Evolutionary conservation across 2,113 vertebrate species (phyloP).

Genomic region (Colossoma macropomum): DNA sequence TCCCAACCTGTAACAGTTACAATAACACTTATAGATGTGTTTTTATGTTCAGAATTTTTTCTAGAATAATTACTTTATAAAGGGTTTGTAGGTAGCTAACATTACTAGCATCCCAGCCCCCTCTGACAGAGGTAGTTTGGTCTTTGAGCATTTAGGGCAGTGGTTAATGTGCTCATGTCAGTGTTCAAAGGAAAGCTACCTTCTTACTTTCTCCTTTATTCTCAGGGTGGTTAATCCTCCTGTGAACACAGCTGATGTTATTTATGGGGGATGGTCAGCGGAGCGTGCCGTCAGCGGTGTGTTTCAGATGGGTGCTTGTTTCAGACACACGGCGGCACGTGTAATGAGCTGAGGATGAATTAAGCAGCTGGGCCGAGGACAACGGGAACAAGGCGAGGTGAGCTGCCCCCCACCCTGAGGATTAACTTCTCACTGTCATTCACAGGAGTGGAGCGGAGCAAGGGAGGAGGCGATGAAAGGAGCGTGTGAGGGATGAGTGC

Average conservation of each 20-base stretch:
- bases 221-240: background rate
- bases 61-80: no score
- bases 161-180: no score
- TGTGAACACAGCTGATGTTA: constrained; percentile 48
- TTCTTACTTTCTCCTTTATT: no score
- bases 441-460: constrained; percentile 4
- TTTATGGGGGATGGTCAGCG: constrained; percentile 53
- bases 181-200: no score
- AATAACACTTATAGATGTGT: no score
- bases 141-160: no score
- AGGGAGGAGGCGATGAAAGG: constrained; percentile 1
- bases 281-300: constrained; percentile 31
- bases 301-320: constrained; percentile 54
- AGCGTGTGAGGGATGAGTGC: background rate
- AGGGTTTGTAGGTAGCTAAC: no score
- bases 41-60: no score
- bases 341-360: constrained; percentile 54
- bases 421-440: constrained; percentile 52
- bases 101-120: no score
- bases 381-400: constrained; percentile 41
- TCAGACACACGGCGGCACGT: constrained; percentile 46
- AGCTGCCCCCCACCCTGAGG: constrained; percentile 47
- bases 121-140: no score
- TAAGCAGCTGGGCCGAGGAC: constrained; percentile 52
- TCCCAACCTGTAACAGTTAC: no score